These are phyloP conservation scores for Junco hyemalis DNA, from an alignment of 2,113 vertebrate species.

Conservation along the genomic window DNA sequence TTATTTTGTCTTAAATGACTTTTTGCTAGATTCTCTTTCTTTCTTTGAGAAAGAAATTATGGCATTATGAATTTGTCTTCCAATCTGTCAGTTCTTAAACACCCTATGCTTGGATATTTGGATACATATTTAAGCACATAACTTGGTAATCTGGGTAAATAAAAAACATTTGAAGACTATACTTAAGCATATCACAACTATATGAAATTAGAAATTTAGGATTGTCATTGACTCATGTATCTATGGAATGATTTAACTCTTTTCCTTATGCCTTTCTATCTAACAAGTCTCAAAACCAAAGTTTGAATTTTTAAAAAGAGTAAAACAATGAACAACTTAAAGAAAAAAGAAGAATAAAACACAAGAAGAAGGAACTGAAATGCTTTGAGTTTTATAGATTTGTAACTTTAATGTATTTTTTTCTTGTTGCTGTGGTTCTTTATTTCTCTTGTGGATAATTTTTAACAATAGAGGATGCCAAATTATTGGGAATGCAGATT, in stretches of 20 bases:
- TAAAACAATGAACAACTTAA: not conserved
- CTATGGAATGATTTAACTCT: not conserved
- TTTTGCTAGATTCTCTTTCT: not conserved
- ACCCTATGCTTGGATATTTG: not conserved
- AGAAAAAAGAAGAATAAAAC: not conserved
- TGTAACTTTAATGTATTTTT: not conserved
- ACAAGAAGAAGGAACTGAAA: not conserved
- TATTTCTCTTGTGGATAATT: slow-evolving; percentile 11
- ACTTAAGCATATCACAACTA: not conserved
- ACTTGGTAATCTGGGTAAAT: not conserved
- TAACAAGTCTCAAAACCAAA: not conserved
- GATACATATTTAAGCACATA: not conserved
- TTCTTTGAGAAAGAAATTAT: not conserved
- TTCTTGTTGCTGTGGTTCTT: slow-evolving; percentile 1
- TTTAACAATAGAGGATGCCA: not conserved
- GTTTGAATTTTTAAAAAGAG: not conserved
- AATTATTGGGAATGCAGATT: not conserved
- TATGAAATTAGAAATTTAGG: not conserved
- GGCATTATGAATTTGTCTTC: not conserved
- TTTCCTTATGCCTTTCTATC: not conserved
- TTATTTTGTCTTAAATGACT: not conserved
- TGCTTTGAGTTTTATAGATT: not conserved
- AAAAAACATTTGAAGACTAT: not conserved
- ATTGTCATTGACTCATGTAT: not conserved
- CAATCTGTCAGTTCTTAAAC: not conserved